A percentile compares a stretch with the other conserved stretches of the same genome.
phyloP scores from a whole-genome alignment of 2,888 invertebrate species.

The Drosophila austrosaltans region DNA sequence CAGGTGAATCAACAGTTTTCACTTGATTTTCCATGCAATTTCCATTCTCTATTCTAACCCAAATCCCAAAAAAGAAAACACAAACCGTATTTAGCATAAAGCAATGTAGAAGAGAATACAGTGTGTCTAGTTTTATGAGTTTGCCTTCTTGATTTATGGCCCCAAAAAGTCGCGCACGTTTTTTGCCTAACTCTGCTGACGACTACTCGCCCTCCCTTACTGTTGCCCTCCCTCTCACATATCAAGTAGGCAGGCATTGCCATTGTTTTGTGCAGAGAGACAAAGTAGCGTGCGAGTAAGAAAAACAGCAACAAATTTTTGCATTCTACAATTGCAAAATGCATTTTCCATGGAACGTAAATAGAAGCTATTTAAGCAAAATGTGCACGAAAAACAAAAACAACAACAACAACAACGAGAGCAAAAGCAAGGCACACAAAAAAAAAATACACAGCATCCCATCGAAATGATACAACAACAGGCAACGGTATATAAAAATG shows the following conservation, averaged over 20 bases:
- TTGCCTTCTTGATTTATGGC: slow-evolving; percentile 67
- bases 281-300: slow-evolving; percentile 52
- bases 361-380: slow-evolving; percentile 75
- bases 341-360: slow-evolving; percentile 76
- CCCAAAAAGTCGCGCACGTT: slow-evolving; percentile 67
- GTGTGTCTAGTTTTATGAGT: slow-evolving; percentile 16
- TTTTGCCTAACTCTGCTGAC: slow-evolving; percentile 16
- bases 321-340: slow-evolving; percentile 71
- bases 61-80: not conserved
- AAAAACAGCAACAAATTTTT: slow-evolving; percentile 55
- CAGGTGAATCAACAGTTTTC: slow-evolving; percentile 8
- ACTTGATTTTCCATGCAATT: slow-evolving; percentile 7
- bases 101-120: not conserved
- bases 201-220: not conserved
- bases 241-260: not conserved
- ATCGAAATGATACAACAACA: slow-evolving; percentile 21
- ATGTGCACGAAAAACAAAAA: slow-evolving; percentile 66
- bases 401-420: slow-evolving; percentile 33
- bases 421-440: slow-evolving; percentile 33
- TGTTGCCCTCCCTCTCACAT: not conserved
- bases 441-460: slow-evolving; percentile 40
- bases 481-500: slow-evolving; percentile 38
- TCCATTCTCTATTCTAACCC: slow-evolving; percentile 1
- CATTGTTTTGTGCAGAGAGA: slow-evolving; percentile 63
- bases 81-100: not conserved